Evolutionary conservation across 2,888 invertebrate species (phyloP).

Genomic region (Pseudanteris insignis): DNA sequence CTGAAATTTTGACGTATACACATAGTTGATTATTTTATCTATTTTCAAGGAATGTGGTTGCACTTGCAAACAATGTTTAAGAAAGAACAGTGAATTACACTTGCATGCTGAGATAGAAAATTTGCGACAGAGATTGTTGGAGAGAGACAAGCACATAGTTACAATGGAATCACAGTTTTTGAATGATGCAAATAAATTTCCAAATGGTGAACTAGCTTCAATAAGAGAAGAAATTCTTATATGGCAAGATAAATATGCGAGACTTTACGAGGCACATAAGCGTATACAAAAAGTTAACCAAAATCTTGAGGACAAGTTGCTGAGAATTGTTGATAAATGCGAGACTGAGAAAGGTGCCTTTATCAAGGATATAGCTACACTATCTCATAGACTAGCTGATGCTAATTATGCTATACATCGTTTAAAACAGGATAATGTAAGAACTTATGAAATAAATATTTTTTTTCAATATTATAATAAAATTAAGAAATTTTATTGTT

Average conservation of each 20-base stretch:
- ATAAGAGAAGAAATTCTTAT: constrained; percentile 84
- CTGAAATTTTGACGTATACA: too few species aligned
- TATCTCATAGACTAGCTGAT: constrained; percentile 85
- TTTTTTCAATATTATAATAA: too few species aligned
- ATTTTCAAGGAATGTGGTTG: constrained; percentile 72
- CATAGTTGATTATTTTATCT: too few species aligned
- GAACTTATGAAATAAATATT: constrained; percentile 49
- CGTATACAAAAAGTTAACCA: constrained; percentile 94
- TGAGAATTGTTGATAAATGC: constrained; percentile 91
- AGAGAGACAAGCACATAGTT: constrained; percentile 84
- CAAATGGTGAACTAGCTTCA: constrained; percentile 78
- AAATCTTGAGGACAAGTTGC: constrained; percentile 90
- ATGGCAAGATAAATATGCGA: constrained; percentile 90
- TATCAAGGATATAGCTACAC: constrained; percentile 85
- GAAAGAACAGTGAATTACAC: constrained; percentile 71
- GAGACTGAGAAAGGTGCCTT: constrained; percentile 88
- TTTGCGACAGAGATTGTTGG: constrained; percentile 81
- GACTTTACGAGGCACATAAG: constrained; percentile 92
- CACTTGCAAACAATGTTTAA: constrained; percentile 69
- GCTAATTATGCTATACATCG: constrained; percentile 85
- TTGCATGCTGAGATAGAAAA: constrained; percentile 88
- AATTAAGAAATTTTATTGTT: too few species aligned
- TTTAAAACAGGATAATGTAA: constrained; percentile 86
- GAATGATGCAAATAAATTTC: constrained; percentile 73
- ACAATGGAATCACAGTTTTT: constrained; percentile 88